Evolutionary conservation across 92 coral and sea anemone species (phyloP), one percentile per base, ranked within the genome.

Genomic region (Chrysogorgia sp.): DNA sequence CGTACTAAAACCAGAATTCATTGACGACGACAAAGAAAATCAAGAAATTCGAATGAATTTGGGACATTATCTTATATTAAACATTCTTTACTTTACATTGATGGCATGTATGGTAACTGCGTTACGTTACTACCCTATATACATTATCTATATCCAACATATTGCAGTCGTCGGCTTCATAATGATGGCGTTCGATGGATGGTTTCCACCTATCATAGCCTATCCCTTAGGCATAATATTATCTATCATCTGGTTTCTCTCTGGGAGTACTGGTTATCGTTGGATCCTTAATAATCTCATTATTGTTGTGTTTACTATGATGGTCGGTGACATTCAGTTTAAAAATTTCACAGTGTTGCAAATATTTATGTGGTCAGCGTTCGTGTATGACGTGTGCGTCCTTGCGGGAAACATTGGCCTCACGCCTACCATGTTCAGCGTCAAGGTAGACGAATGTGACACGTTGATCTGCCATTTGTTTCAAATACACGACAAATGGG

Each of bases 361-460:
- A 83, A 94, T 94, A 5, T 94, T 94, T 47, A 87, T 94, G 60
- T 94, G 98, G 98, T 89, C 96, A 5, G 98, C 98, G 7, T 92
- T 94, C 32, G 23, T 94, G 29, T 94, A 94, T 66, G 98, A 94
- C 26, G 97, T 94, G 12, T 91, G 90, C 55, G 86, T 94, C 14
- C 83, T 94, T 8, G 92, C 97, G 12, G 89, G 90, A 0, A 89
- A 83, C 86, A 85, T 82, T 69, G 74, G 86, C 29, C 34, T 52
- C 0, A 13, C 92, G 2, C 98, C 98, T 0, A 91, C 90, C 60
- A 22, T 94, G 19, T 88, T 94, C 12, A 94, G 98, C 50, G 83
- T 94, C 21, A 90, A 90, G 3, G 49, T 62, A 21, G 96, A 91
- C 22, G 34, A 72, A 34, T 94, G 98, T 57, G 65, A 85, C 10